A percentile compares a stretch with the other conserved stretches of the same genome.
phyloP scores from a whole-genome alignment of 2,888 invertebrate genomes.

The Trisateles emortualis region DNA sequence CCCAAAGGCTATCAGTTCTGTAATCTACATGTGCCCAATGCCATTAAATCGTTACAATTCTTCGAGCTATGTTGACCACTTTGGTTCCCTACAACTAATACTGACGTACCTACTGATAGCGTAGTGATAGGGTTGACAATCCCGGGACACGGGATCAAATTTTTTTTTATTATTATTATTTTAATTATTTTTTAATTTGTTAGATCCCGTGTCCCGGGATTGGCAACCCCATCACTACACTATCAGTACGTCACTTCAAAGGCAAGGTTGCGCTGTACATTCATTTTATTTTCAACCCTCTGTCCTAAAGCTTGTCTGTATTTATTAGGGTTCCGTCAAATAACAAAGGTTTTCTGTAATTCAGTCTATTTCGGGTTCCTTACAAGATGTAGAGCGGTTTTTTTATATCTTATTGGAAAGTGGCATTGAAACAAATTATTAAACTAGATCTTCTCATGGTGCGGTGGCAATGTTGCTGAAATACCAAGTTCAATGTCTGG shows the following conservation, averaged over 20 bases:
- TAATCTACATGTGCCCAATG: too few species aligned
- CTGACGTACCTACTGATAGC: conserved; percentile 10
- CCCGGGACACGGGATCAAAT: conserved; percentile 3
- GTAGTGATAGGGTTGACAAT: conserved; percentile 24
- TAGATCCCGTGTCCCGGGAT: conserved; percentile 3
- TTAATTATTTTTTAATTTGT: too few species aligned
- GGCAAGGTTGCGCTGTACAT: conserved; percentile 18
- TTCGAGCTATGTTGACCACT: too few species aligned
- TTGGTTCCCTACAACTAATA: too few species aligned
- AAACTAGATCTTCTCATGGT: too few species aligned
- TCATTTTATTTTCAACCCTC: conserved; percentile 22
- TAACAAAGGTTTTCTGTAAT: conserved; percentile 24
- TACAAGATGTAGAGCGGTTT: background rate
- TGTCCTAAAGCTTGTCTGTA: conserved; percentile 25
- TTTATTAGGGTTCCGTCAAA: conserved; percentile 40
- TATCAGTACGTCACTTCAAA: conserved; percentile 13
- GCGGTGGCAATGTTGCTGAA: too few species aligned
- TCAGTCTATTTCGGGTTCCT: conserved; percentile 22
- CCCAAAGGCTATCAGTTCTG: too few species aligned
- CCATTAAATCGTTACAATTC: too few species aligned
- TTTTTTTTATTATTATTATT: too few species aligned
- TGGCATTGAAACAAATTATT: too few species aligned
- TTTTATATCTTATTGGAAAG: background rate
- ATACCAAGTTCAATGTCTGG: too few species aligned
- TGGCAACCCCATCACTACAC: conserved; percentile 24